These are phyloP conservation scores for Bombus pascuorum DNA, from an alignment of 1,140 invertebrate species.

Conservation along the genomic window DNA sequence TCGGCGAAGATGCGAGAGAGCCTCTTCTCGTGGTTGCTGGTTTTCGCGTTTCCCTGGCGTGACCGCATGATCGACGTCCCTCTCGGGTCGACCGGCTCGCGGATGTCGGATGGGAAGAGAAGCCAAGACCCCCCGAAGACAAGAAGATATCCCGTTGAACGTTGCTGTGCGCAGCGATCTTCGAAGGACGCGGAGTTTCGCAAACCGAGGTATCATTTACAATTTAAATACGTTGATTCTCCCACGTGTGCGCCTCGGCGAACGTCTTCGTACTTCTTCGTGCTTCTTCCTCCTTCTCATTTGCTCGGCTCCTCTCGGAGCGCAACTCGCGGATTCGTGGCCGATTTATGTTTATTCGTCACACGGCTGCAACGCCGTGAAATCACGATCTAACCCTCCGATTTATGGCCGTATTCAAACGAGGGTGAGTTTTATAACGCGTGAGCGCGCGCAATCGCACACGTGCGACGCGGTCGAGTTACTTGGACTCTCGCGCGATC, in stretches of 20 bases:
- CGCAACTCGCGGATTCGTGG: constrained; percentile 12
- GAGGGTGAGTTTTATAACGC: neutral
- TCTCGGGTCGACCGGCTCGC: neutral
- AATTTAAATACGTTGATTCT: constrained; percentile 59
- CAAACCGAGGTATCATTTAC: constrained; percentile 39
- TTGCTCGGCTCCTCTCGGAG: neutral
- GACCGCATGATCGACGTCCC: constrained; percentile 44
- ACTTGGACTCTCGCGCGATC: neutral
- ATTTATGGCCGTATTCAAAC: constrained; percentile 34
- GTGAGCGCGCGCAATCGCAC: neutral
- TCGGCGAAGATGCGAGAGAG: neutral
- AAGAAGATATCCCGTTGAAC: neutral
- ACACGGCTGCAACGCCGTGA: neutral
- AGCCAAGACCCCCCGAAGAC: constrained; percentile 10
- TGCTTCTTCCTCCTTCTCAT: constrained; percentile 16
- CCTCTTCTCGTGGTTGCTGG: neutral
- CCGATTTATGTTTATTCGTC: constrained; percentile 48
- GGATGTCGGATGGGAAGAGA: neutral
- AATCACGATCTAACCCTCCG: neutral
- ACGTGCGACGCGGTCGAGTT: neutral
- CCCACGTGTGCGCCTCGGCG: neutral
- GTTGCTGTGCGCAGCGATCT: neutral
- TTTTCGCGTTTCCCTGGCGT: neutral
- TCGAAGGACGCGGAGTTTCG: constrained; percentile 27
- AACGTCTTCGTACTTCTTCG: constrained; percentile 17